Conservation (phyloP, 2,113 vertebrate species). For the Tylochromis polylepis region DNA sequence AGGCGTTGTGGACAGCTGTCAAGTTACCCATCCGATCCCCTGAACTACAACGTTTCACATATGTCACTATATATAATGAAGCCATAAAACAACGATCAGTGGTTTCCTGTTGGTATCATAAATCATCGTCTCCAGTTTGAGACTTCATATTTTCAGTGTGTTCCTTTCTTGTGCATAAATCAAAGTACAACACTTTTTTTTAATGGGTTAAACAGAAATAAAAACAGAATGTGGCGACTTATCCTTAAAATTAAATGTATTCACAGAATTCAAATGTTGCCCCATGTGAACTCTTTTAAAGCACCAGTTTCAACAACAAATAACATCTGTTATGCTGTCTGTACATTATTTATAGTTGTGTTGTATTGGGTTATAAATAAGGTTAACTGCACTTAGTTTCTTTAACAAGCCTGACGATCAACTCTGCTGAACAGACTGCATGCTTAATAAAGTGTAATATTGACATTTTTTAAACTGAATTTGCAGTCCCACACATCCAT, state of each 20-base stretch:
- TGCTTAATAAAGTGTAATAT: background rate
- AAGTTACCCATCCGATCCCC: background rate
- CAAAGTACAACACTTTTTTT: background rate
- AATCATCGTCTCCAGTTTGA: background rate
- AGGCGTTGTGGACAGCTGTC: background rate
- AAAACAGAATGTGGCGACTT: background rate
- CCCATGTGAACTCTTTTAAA: too few species aligned
- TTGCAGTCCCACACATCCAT: background rate
- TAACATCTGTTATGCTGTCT: background rate
- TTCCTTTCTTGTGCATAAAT: background rate
- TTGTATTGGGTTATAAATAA: background rate
- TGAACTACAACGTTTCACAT: background rate
- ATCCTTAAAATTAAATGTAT: accelerated
- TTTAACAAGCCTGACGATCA: background rate
- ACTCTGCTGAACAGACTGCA: background rate
- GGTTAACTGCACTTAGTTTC: background rate
- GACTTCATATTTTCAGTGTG: accelerated
- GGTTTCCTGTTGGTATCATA: background rate
- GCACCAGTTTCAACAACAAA: background rate
- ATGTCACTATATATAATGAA: accelerated
- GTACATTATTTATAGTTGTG: background rate
- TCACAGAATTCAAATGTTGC: background rate
- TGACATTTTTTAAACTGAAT: background rate
- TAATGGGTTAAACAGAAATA: background rate
- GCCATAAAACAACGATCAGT: accelerated